Percentiles rank a stretch among this genome's conserved stretches.
Evolutionary conservation across 2,113 vertebrate species (phyloP).

Genomic region (Megaceryle maxima): DNA sequence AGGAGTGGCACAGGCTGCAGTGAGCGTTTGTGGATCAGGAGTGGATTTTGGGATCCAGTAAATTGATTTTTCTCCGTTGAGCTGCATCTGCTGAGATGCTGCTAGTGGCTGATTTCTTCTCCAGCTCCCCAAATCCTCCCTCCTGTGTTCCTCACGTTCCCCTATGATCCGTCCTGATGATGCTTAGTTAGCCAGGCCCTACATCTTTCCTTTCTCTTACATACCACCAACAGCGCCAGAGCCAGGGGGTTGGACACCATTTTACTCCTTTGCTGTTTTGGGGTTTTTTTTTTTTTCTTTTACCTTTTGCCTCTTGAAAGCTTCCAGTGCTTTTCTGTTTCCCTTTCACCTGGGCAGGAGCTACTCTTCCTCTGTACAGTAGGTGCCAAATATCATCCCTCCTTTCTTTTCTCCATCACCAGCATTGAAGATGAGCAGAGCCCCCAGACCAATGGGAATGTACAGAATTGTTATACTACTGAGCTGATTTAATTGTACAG

Average conservation of each 20-base stretch:
- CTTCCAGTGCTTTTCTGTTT: not conserved
- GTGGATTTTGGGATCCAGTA: not conserved
- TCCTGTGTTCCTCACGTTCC: not conserved
- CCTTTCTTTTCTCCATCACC: slow-evolving; percentile 66
- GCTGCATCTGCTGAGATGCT: not conserved
- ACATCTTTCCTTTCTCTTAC: not conserved
- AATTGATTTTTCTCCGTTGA: not conserved
- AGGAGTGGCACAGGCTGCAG: not conserved
- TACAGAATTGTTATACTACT: slow-evolving; percentile 89
- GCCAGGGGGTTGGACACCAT: not conserved
- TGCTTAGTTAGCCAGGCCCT: not conserved
- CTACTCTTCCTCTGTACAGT: not conserved
- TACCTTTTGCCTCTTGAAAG: not conserved
- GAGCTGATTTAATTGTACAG: slow-evolving; percentile 83
- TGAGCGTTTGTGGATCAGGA: not conserved
- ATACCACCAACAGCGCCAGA: not conserved
- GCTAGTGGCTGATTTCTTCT: not conserved
- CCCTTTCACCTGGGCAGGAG: not conserved
- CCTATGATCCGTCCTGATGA: not conserved
- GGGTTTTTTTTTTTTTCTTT: not conserved
- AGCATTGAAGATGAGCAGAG: slow-evolving; percentile 65
- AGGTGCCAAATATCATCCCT: slow-evolving; percentile 36
- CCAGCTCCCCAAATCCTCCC: not conserved
- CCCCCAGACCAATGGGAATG: slow-evolving; percentile 77
- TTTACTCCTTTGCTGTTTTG: not conserved